Conservation (phyloP, 2,888 invertebrate species). For the Heterodera filipjevi region DNA sequence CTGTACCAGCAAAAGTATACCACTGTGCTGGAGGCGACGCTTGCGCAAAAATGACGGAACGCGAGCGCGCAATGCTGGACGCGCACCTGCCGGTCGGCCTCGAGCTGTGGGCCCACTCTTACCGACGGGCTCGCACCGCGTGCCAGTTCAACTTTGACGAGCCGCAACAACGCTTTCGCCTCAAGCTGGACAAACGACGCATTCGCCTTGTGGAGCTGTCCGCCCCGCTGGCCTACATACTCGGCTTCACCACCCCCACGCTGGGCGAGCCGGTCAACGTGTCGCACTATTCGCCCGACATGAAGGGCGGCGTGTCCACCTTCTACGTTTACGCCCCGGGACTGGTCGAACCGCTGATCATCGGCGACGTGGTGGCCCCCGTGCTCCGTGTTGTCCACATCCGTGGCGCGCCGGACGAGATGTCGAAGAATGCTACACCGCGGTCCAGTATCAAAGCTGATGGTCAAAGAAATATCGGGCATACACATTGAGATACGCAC, state of each 20-base stretch:
- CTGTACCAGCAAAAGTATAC: not conserved
- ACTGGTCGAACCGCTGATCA: slow-evolving; percentile 10
- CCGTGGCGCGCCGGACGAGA: slow-evolving; percentile 23
- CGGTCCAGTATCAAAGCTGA: slow-evolving; percentile 31
- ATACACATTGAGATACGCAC: slow-evolving; percentile 29
- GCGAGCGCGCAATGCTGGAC: not conserved
- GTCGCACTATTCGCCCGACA: slow-evolving; percentile 18
- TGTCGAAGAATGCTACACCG: slow-evolving; percentile 29
- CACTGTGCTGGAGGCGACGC: not conserved
- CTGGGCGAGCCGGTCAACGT: not conserved
- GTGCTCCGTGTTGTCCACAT: slow-evolving; percentile 33
- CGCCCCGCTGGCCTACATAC: slow-evolving; percentile 23
- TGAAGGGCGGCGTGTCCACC: slow-evolving; percentile 20
- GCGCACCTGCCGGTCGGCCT: not conserved
- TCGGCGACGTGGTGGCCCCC: slow-evolving; percentile 37
- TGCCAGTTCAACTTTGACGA: slow-evolving; percentile 14
- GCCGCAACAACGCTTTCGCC: not conserved
- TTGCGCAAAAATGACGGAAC: not conserved
- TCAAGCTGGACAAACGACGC: slow-evolving; percentile 5
- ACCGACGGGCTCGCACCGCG: not conserved
- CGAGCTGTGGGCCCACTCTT: slow-evolving; percentile 5
- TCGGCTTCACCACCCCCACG: slow-evolving; percentile 15
- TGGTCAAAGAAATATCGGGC: slow-evolving; percentile 21
- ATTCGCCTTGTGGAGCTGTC: not conserved
- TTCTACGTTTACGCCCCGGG: slow-evolving; percentile 15